Percentiles rank a stretch among this genome's conserved stretches.
These are phyloP conservation scores for Ochropleura plecta DNA, from an alignment of 2,888 invertebrate genomes.

Conservation along the genomic window DNA sequence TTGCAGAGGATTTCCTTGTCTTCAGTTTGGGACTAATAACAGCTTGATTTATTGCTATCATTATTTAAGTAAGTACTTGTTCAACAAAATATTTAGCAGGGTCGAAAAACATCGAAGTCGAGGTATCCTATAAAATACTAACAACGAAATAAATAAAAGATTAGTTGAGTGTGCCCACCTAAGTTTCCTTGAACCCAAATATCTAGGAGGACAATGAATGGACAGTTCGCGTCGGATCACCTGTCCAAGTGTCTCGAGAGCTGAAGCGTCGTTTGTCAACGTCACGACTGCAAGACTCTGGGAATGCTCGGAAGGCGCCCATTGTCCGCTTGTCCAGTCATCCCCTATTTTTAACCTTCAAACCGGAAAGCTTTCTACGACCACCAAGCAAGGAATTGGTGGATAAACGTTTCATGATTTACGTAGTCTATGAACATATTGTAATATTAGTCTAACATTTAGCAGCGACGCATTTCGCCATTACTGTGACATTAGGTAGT, in stretches of 20 bases:
- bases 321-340: constrained; percentile 78
- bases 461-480: constrained; percentile 35
- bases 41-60: constrained; percentile 54
- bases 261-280: constrained; percentile 82
- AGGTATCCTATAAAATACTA: constrained; percentile 9
- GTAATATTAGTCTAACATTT: constrained; percentile 55
- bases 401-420: constrained; percentile 24
- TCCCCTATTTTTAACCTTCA: constrained; percentile 77
- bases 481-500: constrained; percentile 59
- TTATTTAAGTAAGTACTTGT: constrained; percentile 34
- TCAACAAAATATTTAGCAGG: constrained; percentile 12
- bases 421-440: constrained; percentile 36
- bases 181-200: constrained; percentile 69
- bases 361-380: constrained; percentile 63
- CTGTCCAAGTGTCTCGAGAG: constrained; percentile 84
- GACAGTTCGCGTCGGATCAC: constrained; percentile 83
- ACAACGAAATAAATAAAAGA: constrained; percentile 64
- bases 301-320: constrained; percentile 77
- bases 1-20: constrained; percentile 51
- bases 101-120: not conserved
- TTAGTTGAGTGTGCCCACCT: constrained; percentile 56
- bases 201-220: constrained; percentile 79
- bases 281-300: constrained; percentile 75
- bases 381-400: constrained; percentile 38
- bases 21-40: constrained; percentile 45